phyloP scores from a whole-genome alignment of 1,140 invertebrate genomes.

The Campoletis sonorensis region DNA sequence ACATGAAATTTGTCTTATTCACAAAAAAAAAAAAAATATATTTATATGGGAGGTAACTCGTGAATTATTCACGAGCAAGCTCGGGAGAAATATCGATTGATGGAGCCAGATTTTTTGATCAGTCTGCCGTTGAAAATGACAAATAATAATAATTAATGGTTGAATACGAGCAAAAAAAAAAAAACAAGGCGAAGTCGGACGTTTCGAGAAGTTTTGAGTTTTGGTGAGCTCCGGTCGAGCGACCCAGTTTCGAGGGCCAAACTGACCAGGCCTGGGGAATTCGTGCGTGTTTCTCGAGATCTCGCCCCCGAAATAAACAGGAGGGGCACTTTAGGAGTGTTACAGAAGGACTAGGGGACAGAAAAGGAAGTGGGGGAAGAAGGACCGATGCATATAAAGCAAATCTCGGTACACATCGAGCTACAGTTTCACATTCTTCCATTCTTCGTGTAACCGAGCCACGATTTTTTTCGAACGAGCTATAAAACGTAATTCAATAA shows the following conservation, averaged over 20 bases:
- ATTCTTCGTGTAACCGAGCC: conserved; percentile 29
- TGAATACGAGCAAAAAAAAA: neutral
- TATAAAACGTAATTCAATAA: conserved; percentile 31
- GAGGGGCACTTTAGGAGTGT: conserved; percentile 48
- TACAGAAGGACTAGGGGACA: conserved; percentile 49
- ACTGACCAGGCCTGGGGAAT: neutral
- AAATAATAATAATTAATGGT: neutral
- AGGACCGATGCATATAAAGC: conserved; percentile 64
- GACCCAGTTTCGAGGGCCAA: conserved; percentile 62
- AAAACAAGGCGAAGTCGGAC: neutral
- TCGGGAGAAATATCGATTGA: too few relatives aligned
- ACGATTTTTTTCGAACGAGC: conserved; percentile 18
- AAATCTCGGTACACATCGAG: conserved; percentile 53
- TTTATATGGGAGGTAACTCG: too few relatives aligned
- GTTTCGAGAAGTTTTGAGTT: neutral
- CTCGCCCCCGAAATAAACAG: conserved; percentile 39
- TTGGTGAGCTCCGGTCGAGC: conserved; percentile 55
- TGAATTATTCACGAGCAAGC: too few relatives aligned
- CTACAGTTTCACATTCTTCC: conserved; percentile 67
- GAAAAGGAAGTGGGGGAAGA: conserved; percentile 53
- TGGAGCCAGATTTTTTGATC: too few relatives aligned
- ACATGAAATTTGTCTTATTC: too few relatives aligned
- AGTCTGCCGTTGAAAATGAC: neutral
- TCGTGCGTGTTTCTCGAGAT: neutral
- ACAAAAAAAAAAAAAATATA: too few relatives aligned